These are phyloP conservation scores for Lasioglossum oenotherae DNA, from an alignment of 2,888 invertebrate genomes.

Conservation along the genomic window DNA sequence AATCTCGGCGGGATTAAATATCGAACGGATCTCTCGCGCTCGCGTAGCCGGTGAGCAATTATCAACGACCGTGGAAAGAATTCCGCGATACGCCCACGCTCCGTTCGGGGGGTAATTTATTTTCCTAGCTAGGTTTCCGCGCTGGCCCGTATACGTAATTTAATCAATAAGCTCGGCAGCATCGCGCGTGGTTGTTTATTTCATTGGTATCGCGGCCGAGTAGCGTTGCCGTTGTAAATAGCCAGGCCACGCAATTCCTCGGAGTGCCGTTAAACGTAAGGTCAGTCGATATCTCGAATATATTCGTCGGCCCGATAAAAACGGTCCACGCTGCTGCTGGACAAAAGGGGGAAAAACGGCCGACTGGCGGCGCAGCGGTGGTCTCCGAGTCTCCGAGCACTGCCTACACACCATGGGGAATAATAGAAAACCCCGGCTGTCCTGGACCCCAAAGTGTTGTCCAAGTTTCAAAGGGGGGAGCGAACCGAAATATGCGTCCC, in stretches of 20 bases:
- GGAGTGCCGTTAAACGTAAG: slow-evolving; percentile 41
- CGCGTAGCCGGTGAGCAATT: not conserved
- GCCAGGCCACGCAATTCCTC: slow-evolving; percentile 34
- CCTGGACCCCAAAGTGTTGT: not conserved
- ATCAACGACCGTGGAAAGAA: slow-evolving; percentile 20
- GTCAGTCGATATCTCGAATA: slow-evolving; percentile 34
- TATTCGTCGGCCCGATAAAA: slow-evolving; percentile 13
- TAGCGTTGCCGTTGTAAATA: slow-evolving; percentile 27
- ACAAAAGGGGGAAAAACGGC: not conserved
- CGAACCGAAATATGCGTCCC: slow-evolving; percentile 53
- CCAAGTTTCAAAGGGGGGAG: not conserved
- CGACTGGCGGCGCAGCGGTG: not conserved
- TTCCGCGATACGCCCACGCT: not conserved
- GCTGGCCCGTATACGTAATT: slow-evolving; percentile 40
- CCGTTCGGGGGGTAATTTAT: slow-evolving; percentile 12
- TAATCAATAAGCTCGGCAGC: slow-evolving; percentile 46
- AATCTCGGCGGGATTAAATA: not conserved
- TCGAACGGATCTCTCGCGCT: not conserved
- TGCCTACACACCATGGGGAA: not conserved
- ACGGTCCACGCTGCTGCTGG: not conserved
- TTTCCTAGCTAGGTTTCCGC: slow-evolving; percentile 20
- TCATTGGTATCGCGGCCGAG: slow-evolving; percentile 25
- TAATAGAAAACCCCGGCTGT: slow-evolving; percentile 12
- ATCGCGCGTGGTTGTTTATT: slow-evolving; percentile 44
- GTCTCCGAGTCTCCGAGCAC: slow-evolving; percentile 1